phyloP scores from a whole-genome alignment of 2,888 invertebrate species.

The Resseliella maxima region DNA sequence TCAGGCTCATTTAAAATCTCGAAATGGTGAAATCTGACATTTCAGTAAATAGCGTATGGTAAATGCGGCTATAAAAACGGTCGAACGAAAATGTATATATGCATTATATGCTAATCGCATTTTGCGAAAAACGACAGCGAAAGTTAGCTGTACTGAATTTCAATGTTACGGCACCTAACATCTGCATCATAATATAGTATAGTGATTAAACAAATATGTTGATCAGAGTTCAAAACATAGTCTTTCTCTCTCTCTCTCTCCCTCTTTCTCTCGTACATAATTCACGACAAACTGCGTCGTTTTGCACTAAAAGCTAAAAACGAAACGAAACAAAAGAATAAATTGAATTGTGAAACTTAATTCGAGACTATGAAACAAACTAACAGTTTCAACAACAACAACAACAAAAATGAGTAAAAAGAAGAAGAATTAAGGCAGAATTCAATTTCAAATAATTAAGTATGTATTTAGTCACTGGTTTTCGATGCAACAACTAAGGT shows the following conservation, averaged over 20 bases:
- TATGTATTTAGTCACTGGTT: slow-evolving; percentile 4
- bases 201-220: slow-evolving; percentile 25
- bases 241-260: no score
- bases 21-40: slow-evolving; percentile 30
- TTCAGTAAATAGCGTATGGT: background rate
- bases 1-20: background rate
- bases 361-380: background rate
- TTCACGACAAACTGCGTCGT: background rate
- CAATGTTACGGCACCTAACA: slow-evolving; percentile 15
- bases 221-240: no score
- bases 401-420: background rate
- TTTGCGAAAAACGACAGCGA: slow-evolving; percentile 28
- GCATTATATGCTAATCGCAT: slow-evolving; percentile 43
- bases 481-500: background rate
- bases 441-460: slow-evolving; percentile 24
- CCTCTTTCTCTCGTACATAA: background rate
- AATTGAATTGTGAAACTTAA: slow-evolving; percentile 24
- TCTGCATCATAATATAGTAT: background rate
- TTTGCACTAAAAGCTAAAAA: background rate
- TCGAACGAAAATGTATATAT: background rate
- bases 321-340: background rate
- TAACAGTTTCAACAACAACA: background rate
- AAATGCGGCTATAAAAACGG: background rate
- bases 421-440: background rate
- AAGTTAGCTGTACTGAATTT: background rate